phyloP scores from a whole-genome alignment of 2,888 invertebrate species.

The Petrophora chlorosata region DNA sequence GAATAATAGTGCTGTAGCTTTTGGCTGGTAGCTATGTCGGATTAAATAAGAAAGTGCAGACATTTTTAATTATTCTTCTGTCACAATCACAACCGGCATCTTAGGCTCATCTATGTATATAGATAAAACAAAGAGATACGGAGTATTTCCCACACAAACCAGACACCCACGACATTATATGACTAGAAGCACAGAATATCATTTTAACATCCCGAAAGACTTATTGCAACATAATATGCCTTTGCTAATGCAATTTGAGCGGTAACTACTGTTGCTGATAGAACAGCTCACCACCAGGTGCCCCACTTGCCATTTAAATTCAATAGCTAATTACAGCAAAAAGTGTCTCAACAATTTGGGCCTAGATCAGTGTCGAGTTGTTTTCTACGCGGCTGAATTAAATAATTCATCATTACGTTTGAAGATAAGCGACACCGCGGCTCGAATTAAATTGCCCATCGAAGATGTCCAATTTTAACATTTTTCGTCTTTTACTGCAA shows the following conservation, averaged over 20 bases:
- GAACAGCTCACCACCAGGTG: constrained; percentile 7
- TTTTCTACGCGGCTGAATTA: constrained; percentile 5
- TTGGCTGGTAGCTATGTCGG: no score
- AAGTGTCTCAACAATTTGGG: constrained; percentile 9
- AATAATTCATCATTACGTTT: constrained; percentile 3
- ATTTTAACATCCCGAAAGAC: constrained; percentile 42
- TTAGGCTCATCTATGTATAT: no score
- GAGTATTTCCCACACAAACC: neutral
- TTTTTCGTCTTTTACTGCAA: constrained; percentile 47
- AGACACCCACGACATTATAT: neutral
- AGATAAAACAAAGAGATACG: no score
- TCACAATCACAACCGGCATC: no score
- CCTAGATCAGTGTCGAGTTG: constrained; percentile 11
- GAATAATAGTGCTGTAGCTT: no score
- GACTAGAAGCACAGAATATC: no score
- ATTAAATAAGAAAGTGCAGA: no score
- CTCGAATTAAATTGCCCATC: constrained; percentile 22
- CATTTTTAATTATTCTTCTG: no score
- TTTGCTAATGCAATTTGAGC: constrained; percentile 13
- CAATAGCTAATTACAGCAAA: constrained; percentile 16
- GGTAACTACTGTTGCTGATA: constrained; percentile 7
- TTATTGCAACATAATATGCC: constrained; percentile 23
- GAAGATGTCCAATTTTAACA: constrained; percentile 49
- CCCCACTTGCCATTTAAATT: constrained; percentile 14
- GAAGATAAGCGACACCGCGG: constrained; percentile 11